Conservation (phyloP, 1,140 invertebrate species). For the Brachystomella parvula region DNA sequence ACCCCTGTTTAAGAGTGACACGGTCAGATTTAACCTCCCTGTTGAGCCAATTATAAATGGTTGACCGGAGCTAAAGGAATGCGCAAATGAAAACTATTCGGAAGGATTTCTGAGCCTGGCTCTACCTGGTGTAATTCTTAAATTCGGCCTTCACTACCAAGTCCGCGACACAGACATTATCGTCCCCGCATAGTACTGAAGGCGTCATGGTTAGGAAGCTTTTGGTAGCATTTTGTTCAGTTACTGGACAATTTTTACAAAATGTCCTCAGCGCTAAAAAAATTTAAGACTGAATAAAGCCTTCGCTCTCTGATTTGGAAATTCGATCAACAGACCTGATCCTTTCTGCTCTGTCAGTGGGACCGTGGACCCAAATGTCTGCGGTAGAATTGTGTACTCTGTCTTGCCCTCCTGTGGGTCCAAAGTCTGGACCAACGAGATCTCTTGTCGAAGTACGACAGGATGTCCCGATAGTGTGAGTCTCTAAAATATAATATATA, state of each 20-base stretch:
- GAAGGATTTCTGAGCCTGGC: no score
- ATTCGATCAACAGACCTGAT: neutral
- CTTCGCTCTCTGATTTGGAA: neutral
- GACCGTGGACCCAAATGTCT: neutral
- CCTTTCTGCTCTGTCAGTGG: neutral
- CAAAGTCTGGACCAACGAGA: neutral
- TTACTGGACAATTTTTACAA: constrained; percentile 1
- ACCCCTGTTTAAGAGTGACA: neutral
- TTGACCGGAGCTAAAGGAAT: neutral
- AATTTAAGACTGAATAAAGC: neutral
- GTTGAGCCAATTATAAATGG: constrained; percentile 4
- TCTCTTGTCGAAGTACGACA: neutral
- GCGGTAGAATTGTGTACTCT: neutral
- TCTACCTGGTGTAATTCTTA: neutral
- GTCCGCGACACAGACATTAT: neutral
- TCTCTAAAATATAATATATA: neutral
- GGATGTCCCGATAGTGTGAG: neutral
- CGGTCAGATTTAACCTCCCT: neutral
- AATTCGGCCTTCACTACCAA: neutral
- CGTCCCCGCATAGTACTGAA: neutral
- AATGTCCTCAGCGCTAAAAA: constrained; percentile 1
- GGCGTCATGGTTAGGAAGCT: neutral
- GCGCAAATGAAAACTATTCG: no score
- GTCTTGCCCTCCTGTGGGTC: neutral
- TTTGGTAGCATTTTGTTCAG: neutral